These are phyloP conservation scores for Eulacestoma nigropectus DNA, from an alignment of 2,113 vertebrate genomes.

Conservation along the genomic window DNA sequence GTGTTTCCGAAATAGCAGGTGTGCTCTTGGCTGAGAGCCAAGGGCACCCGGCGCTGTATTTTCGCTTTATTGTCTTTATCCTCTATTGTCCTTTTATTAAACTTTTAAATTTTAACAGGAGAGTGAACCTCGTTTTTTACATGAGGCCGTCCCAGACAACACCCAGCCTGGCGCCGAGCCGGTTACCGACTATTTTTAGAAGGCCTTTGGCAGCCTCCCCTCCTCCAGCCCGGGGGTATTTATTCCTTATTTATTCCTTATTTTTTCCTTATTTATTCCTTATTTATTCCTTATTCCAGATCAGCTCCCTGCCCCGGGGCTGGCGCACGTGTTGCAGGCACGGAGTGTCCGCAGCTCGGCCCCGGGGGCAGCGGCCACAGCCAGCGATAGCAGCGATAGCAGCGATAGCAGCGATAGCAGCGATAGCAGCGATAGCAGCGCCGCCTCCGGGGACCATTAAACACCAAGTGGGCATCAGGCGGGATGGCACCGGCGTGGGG, in stretches of 20 bases:
- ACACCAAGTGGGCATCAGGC: background rate
- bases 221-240: background rate
- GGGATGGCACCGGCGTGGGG: background rate
- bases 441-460: background rate
- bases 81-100: too few species aligned
- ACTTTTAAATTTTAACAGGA: too few species aligned
- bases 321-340: background rate
- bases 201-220: slow-evolving; percentile 23
- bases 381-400: too few species aligned
- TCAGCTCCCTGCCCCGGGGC: background rate
- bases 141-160: background rate
- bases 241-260: slow-evolving; percentile 39
- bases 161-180: background rate
- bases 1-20: too few species aligned
- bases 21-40: too few species aligned
- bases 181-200: slow-evolving; percentile 36
- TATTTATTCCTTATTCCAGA: slow-evolving; percentile 30
- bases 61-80: too few species aligned
- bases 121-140: too few species aligned
- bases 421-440: too few species aligned
- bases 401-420: too few species aligned
- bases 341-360: background rate
- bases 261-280: slow-evolving; percentile 51
- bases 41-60: too few species aligned
- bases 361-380: too few species aligned